Conservation (phyloP, 1,140 invertebrate genomes). For the Cryptotermes secundus region DNA sequence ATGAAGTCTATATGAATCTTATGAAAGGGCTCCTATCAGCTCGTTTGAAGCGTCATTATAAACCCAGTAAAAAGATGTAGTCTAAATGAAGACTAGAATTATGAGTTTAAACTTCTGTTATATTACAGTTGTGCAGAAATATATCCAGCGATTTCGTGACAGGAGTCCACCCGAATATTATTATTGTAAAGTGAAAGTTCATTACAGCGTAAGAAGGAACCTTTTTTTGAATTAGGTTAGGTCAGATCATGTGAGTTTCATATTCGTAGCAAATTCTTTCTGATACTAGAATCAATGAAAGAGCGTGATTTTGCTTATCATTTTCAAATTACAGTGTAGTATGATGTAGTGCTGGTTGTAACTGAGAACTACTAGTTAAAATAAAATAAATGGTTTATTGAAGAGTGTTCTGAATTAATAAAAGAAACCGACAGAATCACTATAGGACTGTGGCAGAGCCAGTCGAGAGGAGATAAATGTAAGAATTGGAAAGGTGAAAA, state of each 20-base stretch:
- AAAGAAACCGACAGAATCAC: too few species aligned
- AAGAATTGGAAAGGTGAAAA: too few species aligned
- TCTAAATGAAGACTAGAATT: background rate
- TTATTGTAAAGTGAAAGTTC: background rate
- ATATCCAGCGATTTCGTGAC: background rate
- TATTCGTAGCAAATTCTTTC: background rate
- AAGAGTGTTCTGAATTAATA: too few species aligned
- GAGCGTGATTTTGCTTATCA: too few species aligned
- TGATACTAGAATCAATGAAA: too few species aligned
- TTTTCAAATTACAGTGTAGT: too few species aligned
- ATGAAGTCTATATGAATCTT: background rate
- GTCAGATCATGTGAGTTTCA: background rate
- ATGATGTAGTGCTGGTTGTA: too few species aligned
- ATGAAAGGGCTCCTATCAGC: background rate
- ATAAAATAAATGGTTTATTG: too few species aligned
- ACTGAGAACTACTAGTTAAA: too few species aligned
- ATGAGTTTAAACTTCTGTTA: background rate
- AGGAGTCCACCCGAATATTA: background rate
- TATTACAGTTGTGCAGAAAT: background rate
- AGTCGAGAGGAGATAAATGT: too few species aligned
- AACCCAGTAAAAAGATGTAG: background rate
- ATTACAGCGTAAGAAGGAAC: background rate
- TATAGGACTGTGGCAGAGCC: too few species aligned
- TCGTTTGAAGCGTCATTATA: background rate
- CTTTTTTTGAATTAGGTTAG: slow-evolving; percentile 2